Conservation (phyloP, 23 tunicate species). For the Ciona savignyi region DNA sequence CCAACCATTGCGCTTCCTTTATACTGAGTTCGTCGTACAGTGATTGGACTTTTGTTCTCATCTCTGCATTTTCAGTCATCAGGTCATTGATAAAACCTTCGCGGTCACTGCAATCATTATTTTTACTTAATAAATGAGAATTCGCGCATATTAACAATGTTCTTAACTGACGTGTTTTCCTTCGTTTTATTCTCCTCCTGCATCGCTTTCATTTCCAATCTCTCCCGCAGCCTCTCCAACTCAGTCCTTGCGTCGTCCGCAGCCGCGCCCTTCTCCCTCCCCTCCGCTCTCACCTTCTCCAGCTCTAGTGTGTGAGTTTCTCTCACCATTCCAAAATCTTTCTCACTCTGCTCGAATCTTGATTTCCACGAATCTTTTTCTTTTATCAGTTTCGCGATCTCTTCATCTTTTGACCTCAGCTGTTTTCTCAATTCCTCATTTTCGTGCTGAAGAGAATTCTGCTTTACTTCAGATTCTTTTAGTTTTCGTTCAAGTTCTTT, state of each 20-base stretch:
- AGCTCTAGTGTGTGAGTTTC: slow-evolving; percentile 8
- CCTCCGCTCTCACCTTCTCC: slow-evolving; percentile 1
- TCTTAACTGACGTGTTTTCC: slow-evolving; percentile 54
- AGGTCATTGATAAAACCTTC: slow-evolving; percentile 50
- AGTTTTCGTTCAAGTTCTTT: slow-evolving; percentile 67
- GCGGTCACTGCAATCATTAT: slow-evolving; percentile 29
- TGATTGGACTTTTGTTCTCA: slow-evolving; percentile 53
- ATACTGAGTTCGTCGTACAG: slow-evolving; percentile 54
- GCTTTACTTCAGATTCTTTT: slow-evolving; percentile 23
- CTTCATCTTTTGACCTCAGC: background rate
- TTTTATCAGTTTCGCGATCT: background rate
- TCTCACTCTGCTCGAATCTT: slow-evolving; percentile 32
- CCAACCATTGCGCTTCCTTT: slow-evolving; percentile 79
- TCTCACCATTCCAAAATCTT: slow-evolving; percentile 7
- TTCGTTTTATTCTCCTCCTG: slow-evolving; percentile 69
- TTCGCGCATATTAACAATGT: no score
- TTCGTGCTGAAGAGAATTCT: background rate
- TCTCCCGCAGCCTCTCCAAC: slow-evolving; percentile 60
- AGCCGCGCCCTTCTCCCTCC: slow-evolving; percentile 40
- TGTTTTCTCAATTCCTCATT: background rate
- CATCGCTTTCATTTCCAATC: slow-evolving; percentile 78
- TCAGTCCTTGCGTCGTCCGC: slow-evolving; percentile 34
- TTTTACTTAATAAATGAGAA: no score
- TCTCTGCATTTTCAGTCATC: slow-evolving; percentile 63
- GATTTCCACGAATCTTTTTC: slow-evolving; percentile 36